phyloP scores from a whole-genome alignment of 2,113 vertebrate species.

The Petrocephalus microphthalmus region DNA sequence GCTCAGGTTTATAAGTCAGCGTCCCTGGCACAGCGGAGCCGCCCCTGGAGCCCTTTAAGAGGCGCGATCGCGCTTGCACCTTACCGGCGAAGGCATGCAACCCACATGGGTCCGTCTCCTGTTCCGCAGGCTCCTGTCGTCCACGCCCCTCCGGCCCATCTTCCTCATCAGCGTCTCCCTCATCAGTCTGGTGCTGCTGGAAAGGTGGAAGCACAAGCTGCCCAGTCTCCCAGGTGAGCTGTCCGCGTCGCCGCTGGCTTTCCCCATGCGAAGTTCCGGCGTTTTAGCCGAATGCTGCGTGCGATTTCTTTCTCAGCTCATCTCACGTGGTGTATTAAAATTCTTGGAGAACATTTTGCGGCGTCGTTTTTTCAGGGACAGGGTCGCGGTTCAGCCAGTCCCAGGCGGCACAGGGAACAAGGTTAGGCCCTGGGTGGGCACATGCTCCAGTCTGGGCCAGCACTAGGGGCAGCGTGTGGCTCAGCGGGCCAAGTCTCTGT shows the following conservation, averaged over 20 bases:
- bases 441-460: background rate
- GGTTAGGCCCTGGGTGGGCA: background rate
- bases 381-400: background rate
- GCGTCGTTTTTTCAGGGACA: background rate
- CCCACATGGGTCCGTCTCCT: background rate
- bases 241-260: background rate
- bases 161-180: slow-evolving; percentile 82
- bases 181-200: slow-evolving; percentile 77
- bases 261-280: background rate
- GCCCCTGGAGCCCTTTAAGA: background rate
- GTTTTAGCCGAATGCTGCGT: background rate
- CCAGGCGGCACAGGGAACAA: background rate
- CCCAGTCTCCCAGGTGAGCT: slow-evolving; percentile 66
- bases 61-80: background rate
- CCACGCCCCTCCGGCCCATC: slow-evolving; percentile 79
- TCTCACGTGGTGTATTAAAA: background rate
- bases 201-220: slow-evolving; percentile 83
- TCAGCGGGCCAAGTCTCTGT: background rate
- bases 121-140: slow-evolving; percentile 78
- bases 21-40: background rate
- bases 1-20: background rate
- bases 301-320: background rate
- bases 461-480: background rate
- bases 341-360: background rate
- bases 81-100: background rate